Base-by-base conservation (phyloP, 1,140 invertebrate species). In the Ostrea edulis region DNA sequence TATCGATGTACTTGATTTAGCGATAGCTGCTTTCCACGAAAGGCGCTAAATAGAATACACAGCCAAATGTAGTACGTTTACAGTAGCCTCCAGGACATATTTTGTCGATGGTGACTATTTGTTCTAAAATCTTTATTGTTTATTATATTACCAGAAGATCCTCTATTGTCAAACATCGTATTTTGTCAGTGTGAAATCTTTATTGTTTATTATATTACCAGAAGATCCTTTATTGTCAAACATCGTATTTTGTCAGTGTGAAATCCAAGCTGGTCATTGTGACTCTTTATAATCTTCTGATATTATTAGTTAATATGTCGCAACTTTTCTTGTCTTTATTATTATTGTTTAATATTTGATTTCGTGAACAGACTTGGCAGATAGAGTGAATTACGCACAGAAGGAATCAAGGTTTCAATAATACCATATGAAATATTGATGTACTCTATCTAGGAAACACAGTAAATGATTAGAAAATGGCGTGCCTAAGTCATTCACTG, bases 361-460 rank as follows among this genome's bases (percentile, higher is more conserved):
- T 77, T 14, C 14, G 68, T 77, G 68, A 77, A 77, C 68, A 77
- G 68, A 77, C 68, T 35, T 29, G 68, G 29, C 68, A 77, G 68
- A 77, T 77, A 77, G 25, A 29, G 68, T 35, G 29, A 77, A 29
- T 77, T 77, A 77, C 22, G 9, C 68, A 77, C 68, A 77, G 29
- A 77, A 77, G 68, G 68, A 77, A 77, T 29, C 68, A 77, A 29
- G 25, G 68, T 77, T 77, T 77, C 68, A 77, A 77, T 77, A 77
- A 77, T 25, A 77, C 68, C 68, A 35, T 77, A 77, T 77, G 68
- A 77, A 77, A 77, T 77, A 77, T 77, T 77, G 68, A 77, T 77
- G 68, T 77, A 77, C 68, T 77, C 25, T 22, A 29, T 77, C 68
- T 77, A 77, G 22, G 68, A 77, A 29, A 77, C 29, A 77, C 68